Percentiles rank a stretch among this genome's conserved stretches.
Conservation (phyloP, 2,797 vertebrate genomes). For the Valencia hispanica region DNA sequence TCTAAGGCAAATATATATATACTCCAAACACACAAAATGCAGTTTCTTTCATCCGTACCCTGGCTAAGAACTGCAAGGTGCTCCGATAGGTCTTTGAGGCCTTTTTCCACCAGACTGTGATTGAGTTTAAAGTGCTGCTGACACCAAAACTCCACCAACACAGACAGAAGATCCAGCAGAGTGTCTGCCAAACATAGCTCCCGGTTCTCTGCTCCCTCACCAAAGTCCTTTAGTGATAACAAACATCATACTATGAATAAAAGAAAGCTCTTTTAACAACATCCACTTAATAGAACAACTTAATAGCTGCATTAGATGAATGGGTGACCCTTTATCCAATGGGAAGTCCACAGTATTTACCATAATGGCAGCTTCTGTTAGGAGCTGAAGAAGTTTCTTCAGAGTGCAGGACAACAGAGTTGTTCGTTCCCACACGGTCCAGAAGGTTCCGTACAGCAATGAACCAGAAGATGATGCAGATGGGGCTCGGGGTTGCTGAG, state of each 20-base stretch:
- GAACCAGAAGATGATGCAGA: slow-evolving; percentile 48
- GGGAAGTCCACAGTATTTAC: slow-evolving; percentile 41
- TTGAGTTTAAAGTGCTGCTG: slow-evolving; percentile 85
- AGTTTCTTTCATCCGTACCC: slow-evolving; percentile 75
- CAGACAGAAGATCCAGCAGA: slow-evolving; percentile 86
- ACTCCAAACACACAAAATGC: neutral
- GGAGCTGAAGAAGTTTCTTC: slow-evolving; percentile 70
- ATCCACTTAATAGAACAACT: neutral
- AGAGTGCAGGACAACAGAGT: slow-evolving; percentile 74
- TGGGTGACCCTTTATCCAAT: neutral
- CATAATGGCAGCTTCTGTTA: slow-evolving; percentile 61
- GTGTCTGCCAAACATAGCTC: slow-evolving; percentile 77
- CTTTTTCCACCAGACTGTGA: slow-evolving; percentile 81
- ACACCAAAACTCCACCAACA: slow-evolving; percentile 91
- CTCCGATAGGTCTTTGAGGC: slow-evolving; percentile 84
- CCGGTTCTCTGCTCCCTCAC: slow-evolving; percentile 69
- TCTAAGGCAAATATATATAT: neutral
- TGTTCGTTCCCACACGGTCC: slow-evolving; percentile 81
- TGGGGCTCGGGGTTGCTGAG: slow-evolving; percentile 20
- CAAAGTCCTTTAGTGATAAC: slow-evolving; percentile 36
- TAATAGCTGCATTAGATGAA: neutral
- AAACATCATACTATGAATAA: slow-evolving; percentile 10
- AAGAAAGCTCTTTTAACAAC: neutral
- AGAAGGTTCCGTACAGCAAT: slow-evolving; percentile 77
- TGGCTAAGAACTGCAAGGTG: slow-evolving; percentile 86